phyloP scores from a whole-genome alignment of 2,888 invertebrate genomes.

The Dolichopus griseipennis region DNA sequence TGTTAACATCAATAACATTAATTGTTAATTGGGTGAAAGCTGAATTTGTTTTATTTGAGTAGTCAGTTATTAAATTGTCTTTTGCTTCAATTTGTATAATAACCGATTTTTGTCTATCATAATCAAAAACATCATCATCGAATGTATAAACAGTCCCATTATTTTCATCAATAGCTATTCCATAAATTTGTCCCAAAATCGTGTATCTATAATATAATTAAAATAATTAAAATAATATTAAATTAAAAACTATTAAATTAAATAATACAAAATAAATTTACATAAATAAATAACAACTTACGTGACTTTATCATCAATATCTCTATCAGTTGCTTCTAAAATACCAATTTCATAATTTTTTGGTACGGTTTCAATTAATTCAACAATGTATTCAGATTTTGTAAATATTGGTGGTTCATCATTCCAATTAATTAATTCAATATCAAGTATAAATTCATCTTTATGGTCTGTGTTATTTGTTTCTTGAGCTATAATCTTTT shows the following conservation, averaged over 20 bases:
- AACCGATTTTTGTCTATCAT: slow-evolving; percentile 50
- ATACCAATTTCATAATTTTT: slow-evolving; percentile 45
- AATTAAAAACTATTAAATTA: too few relatives aligned
- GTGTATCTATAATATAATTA: slow-evolving; percentile 43
- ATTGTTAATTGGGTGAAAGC: slow-evolving; percentile 51
- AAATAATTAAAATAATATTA: background rate
- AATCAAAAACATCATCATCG: slow-evolving; percentile 51
- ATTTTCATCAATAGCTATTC: slow-evolving; percentile 46
- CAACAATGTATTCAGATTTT: slow-evolving; percentile 34
- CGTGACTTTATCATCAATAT: slow-evolving; percentile 52
- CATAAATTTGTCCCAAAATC: slow-evolving; percentile 45
- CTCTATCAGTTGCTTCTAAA: slow-evolving; percentile 52
- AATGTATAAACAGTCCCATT: slow-evolving; percentile 53
- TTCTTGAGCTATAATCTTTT: slow-evolving; percentile 38
- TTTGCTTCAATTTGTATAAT: slow-evolving; percentile 48
- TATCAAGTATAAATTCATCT: slow-evolving; percentile 41
- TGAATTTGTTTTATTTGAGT: slow-evolving; percentile 22
- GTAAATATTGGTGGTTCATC: slow-evolving; percentile 60
- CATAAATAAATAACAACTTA: slow-evolving; percentile 35
- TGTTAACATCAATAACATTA: slow-evolving; percentile 60
- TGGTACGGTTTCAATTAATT: slow-evolving; percentile 50
- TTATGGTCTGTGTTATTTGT: slow-evolving; percentile 28
- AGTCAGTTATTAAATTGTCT: slow-evolving; percentile 42
- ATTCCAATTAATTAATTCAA: slow-evolving; percentile 57
- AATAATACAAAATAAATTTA: too few relatives aligned